These are phyloP conservation scores for Drosophila macrospina DNA, from an alignment of 2,888 invertebrate species.

Conservation along the genomic window DNA sequence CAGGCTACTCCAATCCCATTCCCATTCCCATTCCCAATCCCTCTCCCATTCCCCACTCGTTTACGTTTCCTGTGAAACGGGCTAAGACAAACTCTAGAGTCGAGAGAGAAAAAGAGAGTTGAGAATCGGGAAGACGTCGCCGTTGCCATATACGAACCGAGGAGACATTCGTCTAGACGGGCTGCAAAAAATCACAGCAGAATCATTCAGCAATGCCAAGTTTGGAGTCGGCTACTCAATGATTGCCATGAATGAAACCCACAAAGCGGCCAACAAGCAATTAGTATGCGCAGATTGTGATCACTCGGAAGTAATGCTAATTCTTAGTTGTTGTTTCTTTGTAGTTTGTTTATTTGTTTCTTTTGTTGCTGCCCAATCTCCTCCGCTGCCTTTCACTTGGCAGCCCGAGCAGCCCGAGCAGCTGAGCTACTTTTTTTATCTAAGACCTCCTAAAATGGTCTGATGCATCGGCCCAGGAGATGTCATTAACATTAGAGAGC, in stretches of 20 bases:
- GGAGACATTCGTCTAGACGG: slow-evolving; percentile 71
- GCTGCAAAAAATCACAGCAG: slow-evolving; percentile 75
- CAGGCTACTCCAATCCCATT: slow-evolving; percentile 36
- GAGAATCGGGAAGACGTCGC: slow-evolving; percentile 48
- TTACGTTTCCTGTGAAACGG: slow-evolving; percentile 58
- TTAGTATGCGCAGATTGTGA: slow-evolving; percentile 85
- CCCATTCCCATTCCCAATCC: slow-evolving; percentile 5
- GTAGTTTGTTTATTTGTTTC: neutral
- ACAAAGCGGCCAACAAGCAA: slow-evolving; percentile 67
- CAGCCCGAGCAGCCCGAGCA: slow-evolving; percentile 1
- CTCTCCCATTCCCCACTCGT: slow-evolving; percentile 8
- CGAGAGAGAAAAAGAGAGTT: slow-evolving; percentile 21
- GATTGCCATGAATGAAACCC: slow-evolving; percentile 79
- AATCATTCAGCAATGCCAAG: slow-evolving; percentile 78
- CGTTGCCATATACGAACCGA: slow-evolving; percentile 67
- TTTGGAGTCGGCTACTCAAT: slow-evolving; percentile 74
- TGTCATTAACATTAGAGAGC: slow-evolving; percentile 76
- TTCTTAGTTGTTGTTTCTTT: slow-evolving; percentile 57
- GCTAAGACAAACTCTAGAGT: slow-evolving; percentile 8
- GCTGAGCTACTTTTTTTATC: slow-evolving; percentile 69
- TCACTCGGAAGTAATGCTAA: slow-evolving; percentile 85
- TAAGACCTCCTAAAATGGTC: slow-evolving; percentile 57
- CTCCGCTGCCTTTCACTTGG: slow-evolving; percentile 53
- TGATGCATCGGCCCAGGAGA: slow-evolving; percentile 74
- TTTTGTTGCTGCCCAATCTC: neutral